These are phyloP conservation scores for Thera britannica DNA, from an alignment of 2,888 invertebrate genomes.

Conservation along the genomic window DNA sequence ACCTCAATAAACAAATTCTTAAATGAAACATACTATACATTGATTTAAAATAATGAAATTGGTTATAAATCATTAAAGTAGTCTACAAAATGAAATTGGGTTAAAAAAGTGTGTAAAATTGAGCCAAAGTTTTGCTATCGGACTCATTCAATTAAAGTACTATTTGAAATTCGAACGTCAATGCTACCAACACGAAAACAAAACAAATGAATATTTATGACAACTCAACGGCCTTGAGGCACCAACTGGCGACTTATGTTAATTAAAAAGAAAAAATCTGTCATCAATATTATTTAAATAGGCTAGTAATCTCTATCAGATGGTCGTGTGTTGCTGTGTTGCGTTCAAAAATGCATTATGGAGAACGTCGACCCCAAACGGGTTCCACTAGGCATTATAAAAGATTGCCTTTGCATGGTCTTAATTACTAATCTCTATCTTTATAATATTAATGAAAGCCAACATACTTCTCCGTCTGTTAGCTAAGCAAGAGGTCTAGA, in stretches of 20 bases:
- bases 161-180: constrained; percentile 29
- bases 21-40: too few relatives aligned
- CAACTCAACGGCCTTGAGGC: constrained; percentile 30
- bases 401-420: constrained; percentile 62
- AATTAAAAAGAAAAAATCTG: constrained; percentile 37
- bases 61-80: too few relatives aligned
- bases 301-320: constrained; percentile 37
- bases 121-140: neutral
- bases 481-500: neutral
- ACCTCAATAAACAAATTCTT: too few relatives aligned
- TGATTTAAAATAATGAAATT: too few relatives aligned
- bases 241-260: constrained; percentile 30
- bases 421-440: constrained; percentile 63
- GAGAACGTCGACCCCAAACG: constrained; percentile 49
- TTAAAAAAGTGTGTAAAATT: too few relatives aligned
- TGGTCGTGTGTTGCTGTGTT: constrained; percentile 42
- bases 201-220: constrained; percentile 32
- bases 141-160: neutral
- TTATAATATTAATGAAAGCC: constrained; percentile 1
- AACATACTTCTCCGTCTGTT: constrained; percentile 4
- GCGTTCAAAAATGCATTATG: constrained; percentile 52
- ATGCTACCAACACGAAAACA: constrained; percentile 24
- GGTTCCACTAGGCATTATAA: constrained; percentile 53
- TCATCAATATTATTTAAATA: constrained; percentile 42
- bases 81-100: too few relatives aligned